Conservation (phyloP, 2,888 invertebrate genomes). For the Harpalus rufipes region DNA sequence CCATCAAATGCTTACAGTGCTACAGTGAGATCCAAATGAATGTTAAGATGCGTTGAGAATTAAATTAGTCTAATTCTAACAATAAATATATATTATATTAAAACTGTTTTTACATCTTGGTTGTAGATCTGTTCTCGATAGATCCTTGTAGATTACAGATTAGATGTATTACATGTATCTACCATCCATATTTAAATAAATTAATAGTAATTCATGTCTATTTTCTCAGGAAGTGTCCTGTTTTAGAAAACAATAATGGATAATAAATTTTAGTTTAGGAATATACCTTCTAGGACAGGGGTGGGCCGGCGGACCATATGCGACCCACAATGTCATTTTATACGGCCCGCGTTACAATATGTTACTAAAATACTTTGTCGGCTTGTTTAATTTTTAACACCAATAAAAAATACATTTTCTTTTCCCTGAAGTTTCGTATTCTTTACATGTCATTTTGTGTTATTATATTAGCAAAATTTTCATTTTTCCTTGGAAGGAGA, state of each 20-base stretch:
- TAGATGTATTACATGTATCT: background rate
- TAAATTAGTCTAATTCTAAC: background rate
- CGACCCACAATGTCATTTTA: too few species aligned
- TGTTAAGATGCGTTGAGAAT: background rate
- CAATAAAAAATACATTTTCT: too few species aligned
- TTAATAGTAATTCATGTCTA: background rate
- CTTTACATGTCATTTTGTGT: too few species aligned
- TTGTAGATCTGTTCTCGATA: background rate
- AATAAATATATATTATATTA: background rate
- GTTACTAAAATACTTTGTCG: too few species aligned
- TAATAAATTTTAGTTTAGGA: background rate
- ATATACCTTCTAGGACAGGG: background rate
- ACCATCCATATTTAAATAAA: background rate
- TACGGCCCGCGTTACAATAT: too few species aligned
- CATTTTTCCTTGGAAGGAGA: too few species aligned
- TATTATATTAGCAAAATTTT: too few species aligned
- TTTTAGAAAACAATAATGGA: background rate
- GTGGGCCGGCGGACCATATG: too few species aligned
- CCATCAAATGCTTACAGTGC: constrained; percentile 56
- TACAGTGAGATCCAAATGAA: constrained; percentile 39
- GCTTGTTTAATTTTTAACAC: too few species aligned
- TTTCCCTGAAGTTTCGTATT: too few species aligned
- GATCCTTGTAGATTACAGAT: background rate
- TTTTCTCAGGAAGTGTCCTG: background rate
- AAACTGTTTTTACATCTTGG: background rate